Evolutionary conservation across 1,140 invertebrate species (phyloP), one percentile per base, ranked within the genome.

Genomic region (Coptotermes formosanus): DNA sequence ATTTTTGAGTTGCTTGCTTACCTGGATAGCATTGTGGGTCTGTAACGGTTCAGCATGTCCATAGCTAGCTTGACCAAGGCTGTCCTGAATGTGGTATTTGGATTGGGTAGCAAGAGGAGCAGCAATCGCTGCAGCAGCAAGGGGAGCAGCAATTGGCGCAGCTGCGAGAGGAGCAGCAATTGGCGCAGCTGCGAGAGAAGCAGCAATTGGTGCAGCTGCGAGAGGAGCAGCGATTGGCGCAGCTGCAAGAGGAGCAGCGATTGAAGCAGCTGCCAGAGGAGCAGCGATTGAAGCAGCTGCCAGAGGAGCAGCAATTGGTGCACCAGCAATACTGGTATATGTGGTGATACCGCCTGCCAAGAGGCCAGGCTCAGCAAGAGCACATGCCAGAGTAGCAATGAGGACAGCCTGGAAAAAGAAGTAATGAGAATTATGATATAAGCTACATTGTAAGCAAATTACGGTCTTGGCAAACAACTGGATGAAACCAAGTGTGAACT

Each of bases 21-120:
- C 85, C 81, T 92, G 91, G 75, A 91, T 91, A 87, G 92, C 92
- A 87, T 91, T 90, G 82, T 93, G 91, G 23, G 91, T 89, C 88
- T 93, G 92, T 90, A 91, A 91, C 64, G 92, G 91, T 89, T 93
- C 92, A 87, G 91, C 90, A 87, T 93, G 92, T 87, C 92, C 92
- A 90, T 93, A 93, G 88, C 91, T 89, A 87, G 92, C 92, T 88
- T 92, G 92, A 52, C 93, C 93, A n/a, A 92, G 90, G 87, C 91
- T 89, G 89, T 94, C 92, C 88, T 93, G 90, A 87, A 92, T 91
- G 89, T 93, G 93, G 91, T 93, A 93, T 55, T 87, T 82, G 82
- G 82, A 48, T 19, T 85, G 75, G 38, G 32, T 44, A 55, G 81
- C 75, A 19, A 45, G n/a, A 14, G 48, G 43, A 44, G 32, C 82